Percentiles rank a stretch among this genome's conserved stretches.
Conservation (phyloP, 1,140 invertebrate species). For the Stratiolaelaps scimitus region DNA sequence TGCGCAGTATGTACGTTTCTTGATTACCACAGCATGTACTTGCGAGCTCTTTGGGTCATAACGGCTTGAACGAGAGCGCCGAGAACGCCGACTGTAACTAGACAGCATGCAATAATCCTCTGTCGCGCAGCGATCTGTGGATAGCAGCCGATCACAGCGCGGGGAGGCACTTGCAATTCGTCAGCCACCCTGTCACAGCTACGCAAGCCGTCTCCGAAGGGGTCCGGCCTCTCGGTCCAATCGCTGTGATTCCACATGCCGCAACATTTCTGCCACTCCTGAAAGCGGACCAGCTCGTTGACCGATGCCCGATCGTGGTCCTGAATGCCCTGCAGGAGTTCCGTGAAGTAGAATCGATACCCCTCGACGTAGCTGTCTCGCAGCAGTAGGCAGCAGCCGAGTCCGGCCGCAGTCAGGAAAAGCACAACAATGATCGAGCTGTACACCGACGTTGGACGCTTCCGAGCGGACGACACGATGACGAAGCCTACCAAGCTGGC, state of each 20-base stretch:
- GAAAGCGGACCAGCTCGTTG: slow-evolving; percentile 23
- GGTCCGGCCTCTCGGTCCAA: slow-evolving; percentile 5
- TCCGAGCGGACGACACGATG: slow-evolving; percentile 4
- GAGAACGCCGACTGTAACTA: neutral
- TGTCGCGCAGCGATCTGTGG: neutral
- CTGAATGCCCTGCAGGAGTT: neutral
- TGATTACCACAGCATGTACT: too few species aligned
- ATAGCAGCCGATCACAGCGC: slow-evolving; percentile 10
- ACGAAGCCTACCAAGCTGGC: slow-evolving; percentile 8
- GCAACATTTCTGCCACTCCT: slow-evolving; percentile 5
- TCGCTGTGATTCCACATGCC: slow-evolving; percentile 25
- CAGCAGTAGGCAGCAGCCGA: neutral
- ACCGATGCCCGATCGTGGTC: neutral
- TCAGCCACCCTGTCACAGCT: neutral
- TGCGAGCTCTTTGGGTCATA: slow-evolving; percentile 1
- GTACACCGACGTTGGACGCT: neutral
- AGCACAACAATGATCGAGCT: slow-evolving; percentile 1
- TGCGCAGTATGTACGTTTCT: neutral
- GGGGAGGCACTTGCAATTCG: neutral
- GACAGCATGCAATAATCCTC: neutral
- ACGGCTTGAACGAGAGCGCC: slow-evolving; percentile 18
- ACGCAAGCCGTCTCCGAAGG: neutral
- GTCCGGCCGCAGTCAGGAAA: neutral
- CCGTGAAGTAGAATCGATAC: slow-evolving; percentile 11
- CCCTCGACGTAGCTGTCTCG: slow-evolving; percentile 4